Evolutionary conservation across 1,140 invertebrate species (phyloP).

Genomic region (Sitophilus oryzae): DNA sequence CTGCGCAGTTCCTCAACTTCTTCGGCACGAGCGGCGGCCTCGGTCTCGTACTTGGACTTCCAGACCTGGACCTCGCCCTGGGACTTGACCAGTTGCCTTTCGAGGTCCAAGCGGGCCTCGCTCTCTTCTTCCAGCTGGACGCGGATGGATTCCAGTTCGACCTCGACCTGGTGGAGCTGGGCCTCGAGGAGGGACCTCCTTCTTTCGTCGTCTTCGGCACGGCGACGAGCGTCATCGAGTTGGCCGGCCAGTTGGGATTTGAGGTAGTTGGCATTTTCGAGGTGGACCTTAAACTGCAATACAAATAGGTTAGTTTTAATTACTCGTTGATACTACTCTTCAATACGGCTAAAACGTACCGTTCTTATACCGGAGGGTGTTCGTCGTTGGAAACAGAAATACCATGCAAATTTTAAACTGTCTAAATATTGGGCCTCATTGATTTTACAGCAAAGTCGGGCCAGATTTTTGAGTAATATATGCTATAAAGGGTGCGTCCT

Average conservation of each 20-base stretch:
- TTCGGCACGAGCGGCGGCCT: conserved; percentile 81
- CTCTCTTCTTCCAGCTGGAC: conserved; percentile 94
- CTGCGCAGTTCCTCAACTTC: conserved; percentile 90
- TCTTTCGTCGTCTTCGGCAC: conserved; percentile 91
- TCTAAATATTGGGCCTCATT: too few relatives aligned
- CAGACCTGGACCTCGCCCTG: conserved; percentile 83
- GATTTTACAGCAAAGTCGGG: too few relatives aligned
- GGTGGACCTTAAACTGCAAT: conserved; percentile 54
- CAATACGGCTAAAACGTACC: too few relatives aligned
- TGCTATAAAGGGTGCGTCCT: too few relatives aligned
- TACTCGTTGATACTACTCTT: too few relatives aligned
- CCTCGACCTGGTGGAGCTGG: conserved; percentile 81
- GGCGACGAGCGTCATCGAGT: conserved; percentile 87
- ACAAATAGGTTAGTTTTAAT: neutral
- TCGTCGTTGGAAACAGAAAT: too few relatives aligned
- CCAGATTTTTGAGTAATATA: too few relatives aligned
- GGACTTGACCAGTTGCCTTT: conserved; percentile 87
- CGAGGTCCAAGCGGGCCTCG: conserved; percentile 88
- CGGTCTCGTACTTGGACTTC: conserved; percentile 89
- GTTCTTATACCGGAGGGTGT: too few relatives aligned
- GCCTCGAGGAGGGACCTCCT: conserved; percentile 84
- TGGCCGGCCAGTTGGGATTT: conserved; percentile 81
- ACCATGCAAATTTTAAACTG: too few relatives aligned
- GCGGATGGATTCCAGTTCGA: conserved; percentile 86
- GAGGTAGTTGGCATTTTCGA: conserved; percentile 86